Evolutionary conservation across 2,888 invertebrate genomes (phyloP), one percentile per base, ranked within the genome.

Genomic region (Lasioglossum pauxillum): DNA sequence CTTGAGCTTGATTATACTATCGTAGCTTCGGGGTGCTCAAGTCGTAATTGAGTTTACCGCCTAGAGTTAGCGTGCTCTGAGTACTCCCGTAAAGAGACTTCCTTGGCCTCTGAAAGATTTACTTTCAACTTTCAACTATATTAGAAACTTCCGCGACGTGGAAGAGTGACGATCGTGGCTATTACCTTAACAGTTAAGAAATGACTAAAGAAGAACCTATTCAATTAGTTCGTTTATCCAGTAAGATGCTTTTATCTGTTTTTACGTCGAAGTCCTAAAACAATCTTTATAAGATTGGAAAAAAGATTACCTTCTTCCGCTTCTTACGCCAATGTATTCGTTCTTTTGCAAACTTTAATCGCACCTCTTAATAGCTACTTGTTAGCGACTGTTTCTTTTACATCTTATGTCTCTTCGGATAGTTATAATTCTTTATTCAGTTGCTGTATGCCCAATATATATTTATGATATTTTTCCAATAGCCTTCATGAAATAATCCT

Each of bases 1-100:
- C 60, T 60, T 27, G 27, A 75, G 60, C 60, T 60, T 44, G 53
- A 75, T 75, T 75, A 75, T 64, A 12, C 60, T 41, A 27, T 60
- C 31, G 64, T 76, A 64, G 60, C 64, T 76, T 64, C 44, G 23
- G 35, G 76, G 31, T 35, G 14, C 44, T 64, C 64, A 31, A 46
- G 27, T 64, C 44, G 35, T 46, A 64, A 76, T 76, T 46, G 64
- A 76, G 76, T 64, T 44, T 27, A 46, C 12, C 44, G 64, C 23
- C 69, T 69, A 69, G 38, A 69, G 69, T 38, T 69, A 35, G 10
- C n/a, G 38, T 23, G 23, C 69, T 38, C 69, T 38, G 38, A 69
- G 69, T 69, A 69, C 23, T 69, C 38, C 38, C 2, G 10, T 3
- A 8, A 31, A 35, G 23, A 0, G 23, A 38, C 38, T 38, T 69